phyloP scores from a whole-genome alignment of 1,140 invertebrate species.

The Nymphalis io region DNA sequence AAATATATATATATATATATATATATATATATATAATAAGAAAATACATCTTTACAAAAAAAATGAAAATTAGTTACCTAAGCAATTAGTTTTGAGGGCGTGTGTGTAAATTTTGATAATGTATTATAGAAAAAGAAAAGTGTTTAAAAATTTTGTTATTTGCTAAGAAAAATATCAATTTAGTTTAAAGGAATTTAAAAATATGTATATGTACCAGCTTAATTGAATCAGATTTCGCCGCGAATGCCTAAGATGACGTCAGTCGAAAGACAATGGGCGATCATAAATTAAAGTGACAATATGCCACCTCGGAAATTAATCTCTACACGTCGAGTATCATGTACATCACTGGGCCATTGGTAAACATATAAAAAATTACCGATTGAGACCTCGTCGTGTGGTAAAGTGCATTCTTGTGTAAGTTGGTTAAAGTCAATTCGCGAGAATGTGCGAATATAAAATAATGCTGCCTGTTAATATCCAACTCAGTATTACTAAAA shows the following conservation, averaged over 20 bases:
- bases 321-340: slow-evolving; percentile 64
- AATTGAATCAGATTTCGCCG: slow-evolving; percentile 61
- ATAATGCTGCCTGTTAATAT: slow-evolving; percentile 49
- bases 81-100: too few species aligned
- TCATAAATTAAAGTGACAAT: slow-evolving; percentile 77
- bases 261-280: slow-evolving; percentile 72
- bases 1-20: too few species aligned
- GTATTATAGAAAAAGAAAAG: too few species aligned
- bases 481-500: slow-evolving; percentile 38
- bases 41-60: too few species aligned
- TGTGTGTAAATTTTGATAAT: too few species aligned
- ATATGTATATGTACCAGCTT: slow-evolving; percentile 35
- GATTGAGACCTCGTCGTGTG: slow-evolving; percentile 62
- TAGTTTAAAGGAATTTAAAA: not conserved
- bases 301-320: slow-evolving; percentile 77
- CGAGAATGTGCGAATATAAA: slow-evolving; percentile 70
- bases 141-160: too few species aligned
- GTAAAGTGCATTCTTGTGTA: slow-evolving; percentile 79
- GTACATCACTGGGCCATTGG: slow-evolving; percentile 56
- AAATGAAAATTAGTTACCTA: too few species aligned
- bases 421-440: slow-evolving; percentile 68
- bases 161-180: not conserved
- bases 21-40: too few species aligned
- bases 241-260: slow-evolving; percentile 65
- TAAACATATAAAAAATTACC: slow-evolving; percentile 73